Conservation (phyloP, 2,888 invertebrate genomes). For the Hydroisotoma schaefferi region DNA sequence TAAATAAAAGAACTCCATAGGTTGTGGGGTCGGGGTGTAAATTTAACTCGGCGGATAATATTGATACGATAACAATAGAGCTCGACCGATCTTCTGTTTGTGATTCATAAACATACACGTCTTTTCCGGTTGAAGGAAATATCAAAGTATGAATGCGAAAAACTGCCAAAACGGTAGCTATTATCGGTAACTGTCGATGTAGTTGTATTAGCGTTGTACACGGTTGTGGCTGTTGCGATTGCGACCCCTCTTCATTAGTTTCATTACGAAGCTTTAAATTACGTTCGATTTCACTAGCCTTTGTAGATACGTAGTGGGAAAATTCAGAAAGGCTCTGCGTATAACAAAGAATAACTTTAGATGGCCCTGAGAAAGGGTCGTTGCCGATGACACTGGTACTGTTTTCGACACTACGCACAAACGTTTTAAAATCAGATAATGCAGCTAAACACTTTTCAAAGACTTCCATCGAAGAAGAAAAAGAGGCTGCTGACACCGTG, state of each 20-base stretch:
- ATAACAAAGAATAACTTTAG: slow-evolving; percentile 27
- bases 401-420: slow-evolving; percentile 15
- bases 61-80: slow-evolving; percentile 28
- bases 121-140: slow-evolving; percentile 4
- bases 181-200: slow-evolving; percentile 9
- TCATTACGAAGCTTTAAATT: slow-evolving; percentile 10
- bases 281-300: slow-evolving; percentile 15
- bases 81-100: slow-evolving; percentile 19
- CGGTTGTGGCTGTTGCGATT: neutral
- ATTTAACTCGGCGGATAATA: slow-evolving; percentile 27
- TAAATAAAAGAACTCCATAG: slow-evolving; percentile 29
- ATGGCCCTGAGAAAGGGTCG: neutral
- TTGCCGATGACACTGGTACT: neutral
- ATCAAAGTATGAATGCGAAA: slow-evolving; percentile 24
- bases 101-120: neutral
- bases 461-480: slow-evolving; percentile 15
- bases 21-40: slow-evolving; percentile 10
- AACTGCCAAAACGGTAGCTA: slow-evolving; percentile 14
- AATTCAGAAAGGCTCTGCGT: slow-evolving; percentile 24
- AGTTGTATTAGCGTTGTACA: slow-evolving; percentile 32
- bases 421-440: slow-evolving; percentile 20
- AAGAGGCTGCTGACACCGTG: slow-evolving; percentile 20
- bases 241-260: neutral
- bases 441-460: slow-evolving; percentile 18
- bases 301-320: slow-evolving; percentile 11